Evolutionary conservation across 2,888 invertebrate species (phyloP), one percentile per base, ranked within the genome.

Genomic region (Drosophila nigricruria): DNA sequence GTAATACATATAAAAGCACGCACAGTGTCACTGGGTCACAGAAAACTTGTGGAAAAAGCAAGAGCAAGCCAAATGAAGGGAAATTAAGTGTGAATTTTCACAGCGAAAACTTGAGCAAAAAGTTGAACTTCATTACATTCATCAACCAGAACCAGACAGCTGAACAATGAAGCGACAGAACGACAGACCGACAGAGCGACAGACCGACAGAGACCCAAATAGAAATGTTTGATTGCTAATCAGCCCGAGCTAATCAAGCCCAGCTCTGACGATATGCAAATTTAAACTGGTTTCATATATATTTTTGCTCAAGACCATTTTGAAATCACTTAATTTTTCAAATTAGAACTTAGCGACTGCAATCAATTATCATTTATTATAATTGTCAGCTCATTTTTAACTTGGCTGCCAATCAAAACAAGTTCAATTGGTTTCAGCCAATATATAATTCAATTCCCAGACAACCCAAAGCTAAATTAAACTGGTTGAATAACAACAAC

Each of bases 1-100:
- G 82, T 87, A 88, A 77, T 81, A 86, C 74, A 79, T 54, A 79
- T 79, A 89, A 87, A 89, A 77, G 77, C 77, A 64, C 65, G 88
- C 78, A 88, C 83, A 84, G 49, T 86, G 83, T 66, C 69, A n/a
- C 63, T 12, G 49, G 20, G 23, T 36, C 20, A 50, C 18, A 12
- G 45, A 65, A 73, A 69, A 67, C 42, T 36, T 10, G 8, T 6
- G 32, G 18, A 12, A 36, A 40, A 49, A 40, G 18, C 50, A 27
- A 10, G 23, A 5, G 30, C n/a, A 8, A 18, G 27, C 16, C 0
- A 23, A 23, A 4, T 30, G n/a, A 25, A 23, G 32, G n/a, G 9
- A 34, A 45, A 57, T 57, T 20, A 34, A 34, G 43, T 43, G 57
- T 2, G 42, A 56, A 65, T 57, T 43, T 50, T 45, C 32, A 63